Base-by-base conservation (phyloP, 2,888 invertebrate species). In the Druceiella hillmani region DNA sequence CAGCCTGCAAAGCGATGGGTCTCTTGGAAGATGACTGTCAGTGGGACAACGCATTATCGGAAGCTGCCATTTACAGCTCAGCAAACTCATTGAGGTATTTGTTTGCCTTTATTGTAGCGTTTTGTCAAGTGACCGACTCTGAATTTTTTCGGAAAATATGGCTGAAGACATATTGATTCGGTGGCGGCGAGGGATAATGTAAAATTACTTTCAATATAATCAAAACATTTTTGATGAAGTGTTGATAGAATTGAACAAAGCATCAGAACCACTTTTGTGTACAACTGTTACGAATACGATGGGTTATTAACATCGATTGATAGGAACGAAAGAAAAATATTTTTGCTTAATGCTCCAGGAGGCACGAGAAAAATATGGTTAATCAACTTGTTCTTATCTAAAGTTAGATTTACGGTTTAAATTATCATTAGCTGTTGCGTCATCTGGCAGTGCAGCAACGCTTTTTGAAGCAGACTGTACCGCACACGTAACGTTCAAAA, bases 401-500 rank as follows among this genome's bases (percentile, higher is more conserved):
- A 20, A 20, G 22, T 20, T 7, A 20, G 6, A 20, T 20, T n/a
- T 20, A 20, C n/a, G 6, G 22, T 6, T 20, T 7, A 20, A 20
- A 20, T 20, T 20, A 9, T 20, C 6, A 7, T 20, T 7, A 60
- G 54, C n/a, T n/a, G n/a, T n/a, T n/a, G n/a, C n/a, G n/a, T n/a
- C n/a, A n/a, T n/a, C n/a, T n/a, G n/a, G n/a, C n/a, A n/a, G n/a
- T n/a, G n/a, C n/a, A n/a, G n/a, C n/a, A n/a, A n/a, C n/a, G n/a
- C n/a, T n/a, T n/a, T n/a, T n/a, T n/a, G n/a, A n/a, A n/a, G n/a
- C n/a, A n/a, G n/a, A n/a, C n/a, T n/a, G n/a, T n/a, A n/a, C n/a
- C 14, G 50, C 50, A 11, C 57, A 59, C 38, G 52, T 50, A 10
- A 33, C 44, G 13, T 52, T 57, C 26, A n/a, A n/a, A 55, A 52